Conservation (phyloP, 2,888 invertebrate genomes). For the Coenonympha glycerion region DNA sequence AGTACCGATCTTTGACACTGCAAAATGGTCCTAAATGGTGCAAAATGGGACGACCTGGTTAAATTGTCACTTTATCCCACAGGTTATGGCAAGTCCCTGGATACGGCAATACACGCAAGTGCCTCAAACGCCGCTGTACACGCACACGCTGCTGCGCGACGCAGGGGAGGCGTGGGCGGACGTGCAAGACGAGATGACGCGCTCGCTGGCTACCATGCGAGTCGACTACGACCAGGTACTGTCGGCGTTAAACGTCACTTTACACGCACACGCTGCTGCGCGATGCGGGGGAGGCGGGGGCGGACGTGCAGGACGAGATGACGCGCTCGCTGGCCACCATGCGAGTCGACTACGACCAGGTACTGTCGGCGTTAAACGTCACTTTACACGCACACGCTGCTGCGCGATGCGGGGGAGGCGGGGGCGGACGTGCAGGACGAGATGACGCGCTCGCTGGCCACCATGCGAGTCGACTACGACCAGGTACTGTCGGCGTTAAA, state of each 20-base stretch:
- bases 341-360: conserved; percentile 97
- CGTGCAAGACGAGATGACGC: conserved; percentile 99
- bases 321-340: conserved; percentile 97
- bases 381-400: conserved; percentile 83
- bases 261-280: conserved; percentile 91
- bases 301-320: conserved; percentile 99
- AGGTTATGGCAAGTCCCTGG: conserved; percentile 72
- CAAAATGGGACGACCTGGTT: too few relatives aligned
- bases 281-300: conserved; percentile 95
- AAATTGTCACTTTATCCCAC: conserved; percentile 24
- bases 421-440: too few relatives aligned
- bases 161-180: conserved; percentile 96
- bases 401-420: too few relatives aligned
- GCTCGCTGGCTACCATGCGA: conserved; percentile 97
- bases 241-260: conserved; percentile 81
- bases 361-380: conserved; percentile 35
- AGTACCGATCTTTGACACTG: too few relatives aligned
- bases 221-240: conserved; percentile 94
- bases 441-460: too few relatives aligned
- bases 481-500: too few relatives aligned
- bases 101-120: conserved; percentile 84
- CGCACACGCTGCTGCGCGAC: conserved; percentile 90
- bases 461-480: too few relatives aligned
- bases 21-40: too few relatives aligned
- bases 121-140: conserved; percentile 96